Conservation (phyloP, 2,797 vertebrate species). For the Rhodeus uyekii region DNA sequence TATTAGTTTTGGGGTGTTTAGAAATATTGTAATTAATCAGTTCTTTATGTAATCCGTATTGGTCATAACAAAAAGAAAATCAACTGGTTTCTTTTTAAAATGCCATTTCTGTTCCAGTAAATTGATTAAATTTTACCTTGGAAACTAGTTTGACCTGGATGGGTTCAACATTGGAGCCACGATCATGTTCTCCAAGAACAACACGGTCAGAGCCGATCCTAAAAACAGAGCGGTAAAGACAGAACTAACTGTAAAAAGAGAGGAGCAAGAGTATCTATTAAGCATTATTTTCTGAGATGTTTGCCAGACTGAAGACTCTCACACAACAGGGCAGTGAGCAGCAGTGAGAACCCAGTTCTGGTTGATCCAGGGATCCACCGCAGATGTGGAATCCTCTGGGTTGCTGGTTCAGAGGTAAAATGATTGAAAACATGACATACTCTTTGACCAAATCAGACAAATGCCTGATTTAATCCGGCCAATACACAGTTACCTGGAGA, state of each 20-base stretch:
- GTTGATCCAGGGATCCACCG: constrained; percentile 82
- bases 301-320: too few species aligned
- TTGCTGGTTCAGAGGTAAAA: constrained; percentile 65
- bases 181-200: too few species aligned
- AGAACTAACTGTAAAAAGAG: background rate
- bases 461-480: background rate
- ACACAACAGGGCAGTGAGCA: too few species aligned
- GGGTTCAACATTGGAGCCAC: constrained; percentile 60
- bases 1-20: too few species aligned
- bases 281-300: constrained; percentile 40
- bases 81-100: too few species aligned
- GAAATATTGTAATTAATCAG: too few species aligned
- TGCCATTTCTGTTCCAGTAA: too few species aligned
- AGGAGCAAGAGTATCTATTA: background rate
- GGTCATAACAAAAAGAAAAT: too few species aligned
- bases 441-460: background rate
- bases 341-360: too few species aligned
- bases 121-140: constrained; percentile 66
- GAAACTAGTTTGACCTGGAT: constrained; percentile 75
- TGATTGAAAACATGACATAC: background rate
- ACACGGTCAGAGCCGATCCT: constrained; percentile 65
- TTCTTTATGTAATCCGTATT: too few species aligned
- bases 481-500: constrained; percentile 82
- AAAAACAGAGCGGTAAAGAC: background rate
- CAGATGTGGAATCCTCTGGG: constrained; percentile 82